Evolutionary conservation across 2,888 invertebrate genomes (phyloP).

Genomic region (Carcina quercana): DNA sequence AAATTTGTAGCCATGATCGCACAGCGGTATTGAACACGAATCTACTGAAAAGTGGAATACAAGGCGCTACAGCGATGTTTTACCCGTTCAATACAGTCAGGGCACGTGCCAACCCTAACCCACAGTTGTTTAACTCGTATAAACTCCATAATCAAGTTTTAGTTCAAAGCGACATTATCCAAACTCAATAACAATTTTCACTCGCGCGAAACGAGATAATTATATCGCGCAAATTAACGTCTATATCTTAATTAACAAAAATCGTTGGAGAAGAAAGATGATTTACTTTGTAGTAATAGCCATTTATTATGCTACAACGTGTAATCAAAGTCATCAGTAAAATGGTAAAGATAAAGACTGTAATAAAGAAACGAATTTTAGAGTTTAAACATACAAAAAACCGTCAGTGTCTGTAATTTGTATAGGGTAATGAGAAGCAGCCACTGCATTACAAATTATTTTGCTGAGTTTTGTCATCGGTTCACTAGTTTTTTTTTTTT

Average conservation of each 20-base stretch:
- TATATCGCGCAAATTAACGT: constrained; percentile 25
- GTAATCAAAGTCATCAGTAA: not conserved
- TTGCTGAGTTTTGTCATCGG: no score
- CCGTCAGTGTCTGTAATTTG: no score
- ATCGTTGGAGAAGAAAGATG: constrained; percentile 26
- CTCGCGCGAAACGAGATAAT: constrained; percentile 31
- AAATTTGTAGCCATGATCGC: no score
- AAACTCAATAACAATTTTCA: constrained; percentile 37
- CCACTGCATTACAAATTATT: not conserved
- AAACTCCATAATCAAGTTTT: constrained; percentile 33
- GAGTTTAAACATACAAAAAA: no score
- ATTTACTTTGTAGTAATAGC: constrained; percentile 5
- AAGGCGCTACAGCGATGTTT: no score
- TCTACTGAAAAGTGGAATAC: no score
- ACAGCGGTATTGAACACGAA: no score
- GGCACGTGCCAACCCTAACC: no score
- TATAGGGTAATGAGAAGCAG: not conserved
- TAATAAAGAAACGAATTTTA: no score
- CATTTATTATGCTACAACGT: constrained; percentile 3
- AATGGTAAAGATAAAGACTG: no score
- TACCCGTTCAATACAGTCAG: no score
- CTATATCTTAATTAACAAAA: constrained; percentile 30
- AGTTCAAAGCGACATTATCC: constrained; percentile 31
- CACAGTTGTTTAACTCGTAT: constrained; percentile 25
- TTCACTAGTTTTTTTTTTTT: no score